These are phyloP conservation scores for Saxidomus purpurata DNA, from an alignment of 1,140 invertebrate genomes.

Conservation along the genomic window DNA sequence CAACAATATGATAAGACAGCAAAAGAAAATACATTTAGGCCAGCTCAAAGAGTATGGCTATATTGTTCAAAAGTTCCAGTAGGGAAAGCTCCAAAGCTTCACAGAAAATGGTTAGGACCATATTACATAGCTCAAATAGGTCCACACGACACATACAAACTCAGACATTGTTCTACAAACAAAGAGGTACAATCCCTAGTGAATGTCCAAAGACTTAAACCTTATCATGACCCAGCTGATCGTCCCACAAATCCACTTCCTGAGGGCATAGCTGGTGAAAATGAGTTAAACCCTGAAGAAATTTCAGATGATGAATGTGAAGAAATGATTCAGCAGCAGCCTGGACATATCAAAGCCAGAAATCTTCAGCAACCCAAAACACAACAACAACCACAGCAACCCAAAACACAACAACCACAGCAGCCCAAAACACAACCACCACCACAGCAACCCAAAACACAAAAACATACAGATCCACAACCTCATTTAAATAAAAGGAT, in stretches of 20 bases:
- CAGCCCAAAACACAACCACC: neutral
- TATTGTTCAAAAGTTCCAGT: conserved; percentile 16
- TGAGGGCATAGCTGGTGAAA: neutral
- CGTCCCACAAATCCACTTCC: neutral
- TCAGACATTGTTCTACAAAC: conserved; percentile 5
- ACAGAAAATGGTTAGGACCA: neutral
- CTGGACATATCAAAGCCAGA: neutral
- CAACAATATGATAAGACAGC: neutral
- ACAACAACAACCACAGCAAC: neutral
- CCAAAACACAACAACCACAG: neutral
- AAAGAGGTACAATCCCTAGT: conserved; percentile 45
- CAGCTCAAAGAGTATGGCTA: neutral
- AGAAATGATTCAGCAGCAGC: neutral
- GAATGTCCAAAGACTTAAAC: conserved; percentile 60
- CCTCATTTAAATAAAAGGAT: neutral
- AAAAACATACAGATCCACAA: neutral
- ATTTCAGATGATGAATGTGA: no score
- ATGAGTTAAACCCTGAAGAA: neutral
- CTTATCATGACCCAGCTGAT: conserved; percentile 29
- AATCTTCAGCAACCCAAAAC: neutral
- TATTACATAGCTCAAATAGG: neutral
- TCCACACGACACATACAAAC: neutral
- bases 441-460: neutral
- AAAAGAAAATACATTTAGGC: neutral
- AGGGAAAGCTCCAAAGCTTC: conserved; percentile 1